Base-by-base conservation (phyloP, 2,113 vertebrate genomes). In the Callipepla squamata region DNA sequence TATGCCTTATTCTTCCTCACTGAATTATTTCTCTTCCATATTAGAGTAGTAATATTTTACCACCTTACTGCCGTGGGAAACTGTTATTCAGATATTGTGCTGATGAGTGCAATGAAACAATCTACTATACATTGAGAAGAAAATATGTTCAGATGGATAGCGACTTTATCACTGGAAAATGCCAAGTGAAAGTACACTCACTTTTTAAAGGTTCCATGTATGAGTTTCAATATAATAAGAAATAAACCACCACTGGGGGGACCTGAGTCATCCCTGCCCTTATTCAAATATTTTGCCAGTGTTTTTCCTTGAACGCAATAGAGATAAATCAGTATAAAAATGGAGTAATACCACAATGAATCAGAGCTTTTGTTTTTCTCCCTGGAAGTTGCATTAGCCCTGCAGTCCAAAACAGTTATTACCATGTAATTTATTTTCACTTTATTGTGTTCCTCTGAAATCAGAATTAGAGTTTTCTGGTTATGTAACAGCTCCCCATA, bases 321-420 rank as follows among this genome's bases (percentile, higher is more conserved):
- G 48, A 92, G 61, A 84, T 59, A 89, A 79, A 87, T 89, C 78
- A 58, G 55, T 74, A 82, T 53, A 79, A 91, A 91, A 94, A 76
- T 21, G 40, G 25, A 84, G 34, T 63, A 89, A 85, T 51, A 87
- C 32, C 51, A 74, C 38, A n/a, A 81, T 76, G 91, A 95, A 93
- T 89, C 72, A 91, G 45, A 92, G 85, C 57, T 83, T 91, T 94
- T 95, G 58, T 93, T 91, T 93, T 91, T 53, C 93, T 95, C 72
- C 28, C 55, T 95, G 94, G 81, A 93, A 96, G 89, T 79, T 74
- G 76, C 8, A 13, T 20, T 81, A 85, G 69, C 53, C 44, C 66
- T 85, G 59, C 80, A 86, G 62, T 86, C 85, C 91, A 93, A 95
- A 67, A 87, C 93, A 95, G 48, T 95, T 92, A 93, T 63, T 82